Conservation (phyloP, 2,888 invertebrate species). For the Scrobipalpa atriplicella region DNA sequence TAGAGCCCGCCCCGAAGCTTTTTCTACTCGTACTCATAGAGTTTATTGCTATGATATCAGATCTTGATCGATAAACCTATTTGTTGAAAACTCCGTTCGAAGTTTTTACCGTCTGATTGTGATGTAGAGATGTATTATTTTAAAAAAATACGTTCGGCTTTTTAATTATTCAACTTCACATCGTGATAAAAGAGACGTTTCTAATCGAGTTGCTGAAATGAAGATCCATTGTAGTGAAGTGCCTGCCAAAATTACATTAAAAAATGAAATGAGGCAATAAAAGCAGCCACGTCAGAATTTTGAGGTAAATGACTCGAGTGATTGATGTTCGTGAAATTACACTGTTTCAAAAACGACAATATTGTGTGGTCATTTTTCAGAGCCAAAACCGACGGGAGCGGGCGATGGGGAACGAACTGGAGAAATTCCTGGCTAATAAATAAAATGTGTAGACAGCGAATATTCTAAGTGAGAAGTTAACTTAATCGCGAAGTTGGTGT, state of each 20-base stretch:
- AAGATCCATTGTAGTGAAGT: conserved; percentile 28
- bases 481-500: conserved; percentile 31
- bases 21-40: background rate
- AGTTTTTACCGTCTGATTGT: background rate
- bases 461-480: conserved; percentile 31
- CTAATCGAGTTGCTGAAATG: conserved; percentile 32
- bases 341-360: conserved; percentile 63
- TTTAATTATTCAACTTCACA: conserved; percentile 4
- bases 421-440: conserved; percentile 17
- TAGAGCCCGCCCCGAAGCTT: conserved; percentile 14
- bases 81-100: conserved; percentile 7
- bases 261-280: conserved; percentile 68
- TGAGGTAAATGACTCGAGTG: conserved; percentile 71
- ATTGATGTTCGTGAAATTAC: conserved; percentile 76
- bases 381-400: conserved; percentile 26
- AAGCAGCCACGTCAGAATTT: conserved; percentile 67
- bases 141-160: background rate
- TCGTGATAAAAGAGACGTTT: conserved; percentile 23
- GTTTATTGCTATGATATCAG: conserved; percentile 6
- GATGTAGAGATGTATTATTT: background rate
- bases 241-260: conserved; percentile 55
- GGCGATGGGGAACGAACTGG: background rate
- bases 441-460: conserved; percentile 22
- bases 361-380: conserved; percentile 54
- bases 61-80: conserved; percentile 11